These are phyloP conservation scores for Pseudorhombus dupliciocellatus DNA, from an alignment of 2,113 vertebrate genomes.

Conservation along the genomic window DNA sequence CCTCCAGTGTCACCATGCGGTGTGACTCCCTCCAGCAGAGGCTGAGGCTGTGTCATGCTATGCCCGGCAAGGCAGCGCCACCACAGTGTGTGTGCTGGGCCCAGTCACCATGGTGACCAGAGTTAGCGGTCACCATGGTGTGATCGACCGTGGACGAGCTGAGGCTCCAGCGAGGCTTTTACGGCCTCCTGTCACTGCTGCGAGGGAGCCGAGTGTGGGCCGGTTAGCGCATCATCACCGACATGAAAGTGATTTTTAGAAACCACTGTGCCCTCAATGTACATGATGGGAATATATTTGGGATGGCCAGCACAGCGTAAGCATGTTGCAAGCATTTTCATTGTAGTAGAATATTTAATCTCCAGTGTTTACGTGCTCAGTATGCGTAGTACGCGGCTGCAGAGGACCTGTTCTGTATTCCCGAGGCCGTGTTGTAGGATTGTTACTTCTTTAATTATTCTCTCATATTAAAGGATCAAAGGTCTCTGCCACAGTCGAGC, in stretches of 20 bases:
- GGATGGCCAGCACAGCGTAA: constrained; percentile 20
- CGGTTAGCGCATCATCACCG: constrained; percentile 12
- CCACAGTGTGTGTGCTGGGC: constrained; percentile 37
- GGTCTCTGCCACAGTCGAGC: constrained; percentile 73
- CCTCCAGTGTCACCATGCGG: too few species aligned
- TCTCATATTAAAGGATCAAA: constrained; percentile 85
- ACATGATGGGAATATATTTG: constrained; percentile 11
- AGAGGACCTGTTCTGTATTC: constrained; percentile 76
- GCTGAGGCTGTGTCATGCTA: constrained; percentile 25
- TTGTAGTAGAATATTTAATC: constrained; percentile 40
- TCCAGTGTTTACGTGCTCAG: constrained; percentile 48
- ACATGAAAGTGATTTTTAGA: constrained; percentile 25
- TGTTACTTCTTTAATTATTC: constrained; percentile 85
- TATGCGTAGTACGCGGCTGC: constrained; percentile 55
- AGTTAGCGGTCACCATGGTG: constrained; percentile 43
- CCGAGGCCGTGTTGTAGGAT: constrained; percentile 71
- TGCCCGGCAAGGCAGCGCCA: constrained; percentile 33
- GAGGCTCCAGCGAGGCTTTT: constrained; percentile 40
- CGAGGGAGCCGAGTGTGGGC: constrained; percentile 9
- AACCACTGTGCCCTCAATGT: background rate
- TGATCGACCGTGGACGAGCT: constrained; percentile 45
- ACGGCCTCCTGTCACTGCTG: constrained; percentile 26
- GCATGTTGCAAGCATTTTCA: constrained; percentile 49
- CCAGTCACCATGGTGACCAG: constrained; percentile 39
- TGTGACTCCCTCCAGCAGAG: constrained; percentile 12